phyloP scores from a whole-genome alignment of 2,888 invertebrate species.

The Drosophila peninsularis region DNA sequence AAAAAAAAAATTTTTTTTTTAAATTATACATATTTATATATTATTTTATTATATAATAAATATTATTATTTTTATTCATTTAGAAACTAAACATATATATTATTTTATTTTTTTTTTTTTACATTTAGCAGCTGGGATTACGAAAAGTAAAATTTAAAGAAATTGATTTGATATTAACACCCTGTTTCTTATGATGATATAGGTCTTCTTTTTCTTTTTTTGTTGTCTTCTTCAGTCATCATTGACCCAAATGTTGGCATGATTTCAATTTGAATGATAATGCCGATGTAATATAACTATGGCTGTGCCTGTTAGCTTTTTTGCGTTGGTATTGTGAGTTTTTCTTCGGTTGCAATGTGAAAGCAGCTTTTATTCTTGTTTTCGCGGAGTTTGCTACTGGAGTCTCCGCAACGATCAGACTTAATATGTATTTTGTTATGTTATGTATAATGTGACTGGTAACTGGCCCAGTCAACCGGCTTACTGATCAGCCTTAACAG shows the following conservation, averaged over 20 bases:
- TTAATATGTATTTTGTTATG: slow-evolving; percentile 11
- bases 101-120: too few relatives aligned
- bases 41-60: too few relatives aligned
- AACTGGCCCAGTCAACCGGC: slow-evolving; percentile 9
- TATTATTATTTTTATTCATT: too few relatives aligned
- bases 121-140: too few relatives aligned
- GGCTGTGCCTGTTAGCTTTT: slow-evolving; percentile 2
- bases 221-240: neutral
- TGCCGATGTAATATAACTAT: neutral
- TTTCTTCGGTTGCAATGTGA: slow-evolving; percentile 40
- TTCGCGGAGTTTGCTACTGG: slow-evolving; percentile 10
- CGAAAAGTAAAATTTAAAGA: too few relatives aligned
- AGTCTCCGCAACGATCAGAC: slow-evolving; percentile 7
- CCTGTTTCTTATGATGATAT: neutral
- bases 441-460: neutral
- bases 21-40: too few relatives aligned
- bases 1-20: too few relatives aligned
- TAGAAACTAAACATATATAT: too few relatives aligned
- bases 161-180: too few relatives aligned
- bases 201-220: neutral
- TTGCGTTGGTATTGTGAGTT: slow-evolving; percentile 11
- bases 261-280: slow-evolving; percentile 22
- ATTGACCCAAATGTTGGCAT: slow-evolving; percentile 15
- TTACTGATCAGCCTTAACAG: slow-evolving; percentile 22
- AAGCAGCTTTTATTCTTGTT: slow-evolving; percentile 48